Evolutionary conservation across 2,113 vertebrate genomes (phyloP).

Genomic region (Ploceus nigricollis): DNA sequence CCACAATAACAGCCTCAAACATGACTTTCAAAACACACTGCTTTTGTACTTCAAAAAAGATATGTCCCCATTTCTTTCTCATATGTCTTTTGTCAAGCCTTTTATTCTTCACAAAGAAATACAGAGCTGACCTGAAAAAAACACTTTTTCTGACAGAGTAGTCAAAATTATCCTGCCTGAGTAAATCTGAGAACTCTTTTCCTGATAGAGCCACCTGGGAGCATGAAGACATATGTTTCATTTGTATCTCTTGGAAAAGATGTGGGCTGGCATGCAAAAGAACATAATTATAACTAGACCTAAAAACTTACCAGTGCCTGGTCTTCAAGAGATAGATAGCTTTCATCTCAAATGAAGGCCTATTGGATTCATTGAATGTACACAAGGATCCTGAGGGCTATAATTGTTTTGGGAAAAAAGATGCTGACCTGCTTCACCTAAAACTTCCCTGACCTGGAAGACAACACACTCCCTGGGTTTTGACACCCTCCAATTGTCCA

Average conservation of each 20-base stretch:
- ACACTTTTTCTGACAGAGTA: neutral
- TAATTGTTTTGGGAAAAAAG: neutral
- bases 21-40: conserved; percentile 38
- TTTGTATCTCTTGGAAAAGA: neutral
- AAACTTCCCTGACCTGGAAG: neutral
- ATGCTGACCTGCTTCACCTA: neutral
- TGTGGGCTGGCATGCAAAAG: neutral
- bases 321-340: neutral
- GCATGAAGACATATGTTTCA: neutral
- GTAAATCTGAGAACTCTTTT: neutral
- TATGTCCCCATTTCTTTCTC: conserved; percentile 43
- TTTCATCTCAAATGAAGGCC: neutral
- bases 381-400: neutral
- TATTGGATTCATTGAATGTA: neutral
- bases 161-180: conserved; percentile 13
- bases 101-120: conserved; percentile 56
- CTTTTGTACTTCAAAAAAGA: conserved; percentile 74
- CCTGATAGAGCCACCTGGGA: neutral
- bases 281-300: neutral
- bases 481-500: neutral
- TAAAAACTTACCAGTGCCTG: neutral
- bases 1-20: conserved; percentile 65
- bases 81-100: conserved; percentile 65
- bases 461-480: neutral
- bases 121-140: conserved; percentile 26